phyloP scores from a whole-genome alignment of 37 sponge, comb jelly and placozoan species.

The Halisarca cf. caerulea region DNA sequence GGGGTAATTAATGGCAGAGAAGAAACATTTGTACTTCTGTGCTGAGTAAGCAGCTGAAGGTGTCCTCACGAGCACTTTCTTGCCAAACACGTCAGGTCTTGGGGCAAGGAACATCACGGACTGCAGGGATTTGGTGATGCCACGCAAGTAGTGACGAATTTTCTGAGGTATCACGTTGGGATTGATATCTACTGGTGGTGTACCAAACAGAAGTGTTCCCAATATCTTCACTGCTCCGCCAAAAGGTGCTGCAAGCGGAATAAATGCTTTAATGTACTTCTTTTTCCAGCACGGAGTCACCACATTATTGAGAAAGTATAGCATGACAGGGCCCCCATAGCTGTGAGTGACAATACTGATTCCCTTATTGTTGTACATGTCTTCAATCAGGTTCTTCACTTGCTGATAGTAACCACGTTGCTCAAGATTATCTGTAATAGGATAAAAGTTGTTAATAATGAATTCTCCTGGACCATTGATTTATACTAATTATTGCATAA shows the following conservation, averaged over 20 bases:
- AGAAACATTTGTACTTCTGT: conserved; percentile 69
- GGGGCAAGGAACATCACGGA: conserved; percentile 21
- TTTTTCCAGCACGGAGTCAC: conserved; percentile 63
- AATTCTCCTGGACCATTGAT: too few species aligned
- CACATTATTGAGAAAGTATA: conserved; percentile 51
- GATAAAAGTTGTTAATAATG: neutral
- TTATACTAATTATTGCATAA: too few species aligned
- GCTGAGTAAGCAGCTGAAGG: conserved; percentile 67
- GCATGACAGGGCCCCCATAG: conserved; percentile 39
- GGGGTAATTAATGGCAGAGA: conserved; percentile 35
- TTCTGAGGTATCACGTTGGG: neutral
- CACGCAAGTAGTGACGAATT: neutral
- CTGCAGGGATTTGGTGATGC: neutral
- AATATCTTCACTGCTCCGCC: conserved; percentile 20
- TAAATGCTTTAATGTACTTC: conserved; percentile 50
- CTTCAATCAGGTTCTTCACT: conserved; percentile 33
- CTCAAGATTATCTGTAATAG: neutral
- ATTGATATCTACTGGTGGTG: neutral
- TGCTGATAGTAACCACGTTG: conserved; percentile 22
- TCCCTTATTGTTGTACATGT: conserved; percentile 19
- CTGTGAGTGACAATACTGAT: conserved; percentile 62
- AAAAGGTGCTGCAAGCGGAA: conserved; percentile 56
- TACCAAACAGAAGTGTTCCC: neutral
- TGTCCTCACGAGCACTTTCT: conserved; percentile 18
- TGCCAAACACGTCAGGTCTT: conserved; percentile 7